Evolutionary conservation across 1,140 invertebrate species (phyloP).

Genomic region (Drosophila eugracilis): DNA sequence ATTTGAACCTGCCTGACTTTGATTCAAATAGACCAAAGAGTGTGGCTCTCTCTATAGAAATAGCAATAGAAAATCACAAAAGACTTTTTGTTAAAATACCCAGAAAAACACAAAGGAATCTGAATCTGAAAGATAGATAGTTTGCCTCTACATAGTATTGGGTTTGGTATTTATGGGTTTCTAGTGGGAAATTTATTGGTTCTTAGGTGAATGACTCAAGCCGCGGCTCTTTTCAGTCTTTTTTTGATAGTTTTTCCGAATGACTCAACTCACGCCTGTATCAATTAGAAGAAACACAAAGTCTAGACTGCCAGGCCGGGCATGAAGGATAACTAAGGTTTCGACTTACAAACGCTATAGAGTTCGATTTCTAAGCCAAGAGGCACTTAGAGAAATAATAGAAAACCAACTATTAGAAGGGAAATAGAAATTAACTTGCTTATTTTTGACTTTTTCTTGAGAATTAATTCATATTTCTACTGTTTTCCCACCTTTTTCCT

Average conservation of each 20-base stretch:
- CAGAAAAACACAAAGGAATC: constrained; percentile 11
- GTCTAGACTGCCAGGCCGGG: constrained; percentile 28
- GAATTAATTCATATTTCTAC: too few species aligned
- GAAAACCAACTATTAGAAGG: too few species aligned
- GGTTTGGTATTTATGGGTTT: constrained; percentile 30
- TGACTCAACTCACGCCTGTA: constrained; percentile 39
- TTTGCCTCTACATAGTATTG: constrained; percentile 25
- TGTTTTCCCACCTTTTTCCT: constrained; percentile 15
- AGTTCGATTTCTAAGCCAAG: constrained; percentile 7
- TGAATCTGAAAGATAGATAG: constrained; percentile 41
- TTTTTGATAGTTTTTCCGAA: neutral
- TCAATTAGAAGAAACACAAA: constrained; percentile 27
- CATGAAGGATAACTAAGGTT: constrained; percentile 30
- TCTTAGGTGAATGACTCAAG: constrained; percentile 29
- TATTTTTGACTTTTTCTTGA: too few species aligned
- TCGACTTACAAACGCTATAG: constrained; percentile 19
- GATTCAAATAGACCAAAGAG: constrained; percentile 61
- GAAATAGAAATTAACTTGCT: too few species aligned
- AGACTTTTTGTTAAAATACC: constrained; percentile 61
- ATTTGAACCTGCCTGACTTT: constrained; percentile 70
- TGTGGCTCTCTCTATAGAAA: constrained; percentile 16
- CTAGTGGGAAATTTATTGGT: constrained; percentile 14
- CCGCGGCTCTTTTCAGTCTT: constrained; percentile 16
- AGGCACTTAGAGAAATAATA: constrained; percentile 1
- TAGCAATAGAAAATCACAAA: constrained; percentile 6